These are phyloP conservation scores for Leptinotarsa peninsularis DNA, from an alignment of 2,888 invertebrate genomes.

Conservation along the genomic window DNA sequence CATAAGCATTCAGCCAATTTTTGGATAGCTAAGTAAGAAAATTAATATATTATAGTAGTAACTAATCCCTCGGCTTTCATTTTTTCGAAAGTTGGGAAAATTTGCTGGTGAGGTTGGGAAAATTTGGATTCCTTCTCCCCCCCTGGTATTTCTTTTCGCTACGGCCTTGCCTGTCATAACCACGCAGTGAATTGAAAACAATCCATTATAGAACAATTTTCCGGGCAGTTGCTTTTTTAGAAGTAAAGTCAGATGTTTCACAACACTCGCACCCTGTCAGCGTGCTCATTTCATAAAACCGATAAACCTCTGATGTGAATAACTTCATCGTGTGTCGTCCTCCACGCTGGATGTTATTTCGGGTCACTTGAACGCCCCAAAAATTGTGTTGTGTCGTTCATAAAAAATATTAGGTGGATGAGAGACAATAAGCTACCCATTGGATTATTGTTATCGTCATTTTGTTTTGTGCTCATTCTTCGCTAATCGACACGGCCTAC, in stretches of 20 bases:
- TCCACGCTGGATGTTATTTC: not conserved
- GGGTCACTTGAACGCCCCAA: not conserved
- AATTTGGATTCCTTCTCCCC: too few relatives aligned
- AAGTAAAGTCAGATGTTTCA: not conserved
- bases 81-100: too few relatives aligned
- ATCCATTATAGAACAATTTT: not conserved
- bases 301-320: not conserved
- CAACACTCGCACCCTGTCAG: not conserved
- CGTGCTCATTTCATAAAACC: not conserved
- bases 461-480: not conserved
- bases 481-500: not conserved
- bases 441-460: not conserved
- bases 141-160: too few relatives aligned
- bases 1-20: too few relatives aligned
- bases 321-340: slow-evolving; percentile 1
- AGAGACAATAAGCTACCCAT: not conserved
- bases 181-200: not conserved
- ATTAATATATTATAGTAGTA: too few relatives aligned
- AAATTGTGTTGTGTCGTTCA: slow-evolving; percentile 4
- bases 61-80: too few relatives aligned
- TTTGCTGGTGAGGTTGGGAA: too few relatives aligned
- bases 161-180: too few relatives aligned
- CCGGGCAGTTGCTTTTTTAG: not conserved
- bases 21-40: too few relatives aligned
- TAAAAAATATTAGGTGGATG: not conserved